Base-by-base conservation (phyloP, 1,140 invertebrate species). In the Aplysia californica region DNA sequence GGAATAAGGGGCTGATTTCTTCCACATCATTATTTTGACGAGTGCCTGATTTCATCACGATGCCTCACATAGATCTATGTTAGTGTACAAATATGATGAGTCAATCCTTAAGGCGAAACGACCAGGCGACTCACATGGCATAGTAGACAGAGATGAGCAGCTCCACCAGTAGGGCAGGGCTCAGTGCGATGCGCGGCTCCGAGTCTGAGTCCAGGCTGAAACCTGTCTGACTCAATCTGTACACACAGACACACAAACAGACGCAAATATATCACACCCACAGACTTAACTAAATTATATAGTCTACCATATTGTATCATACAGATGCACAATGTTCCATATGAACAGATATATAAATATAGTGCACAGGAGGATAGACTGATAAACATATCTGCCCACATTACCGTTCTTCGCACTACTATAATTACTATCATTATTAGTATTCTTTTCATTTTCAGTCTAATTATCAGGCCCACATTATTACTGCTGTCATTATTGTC, bases 61-160 rank as follows among this genome's bases (percentile, higher is more conserved):
- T n/a, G n/a, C n/a, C n/a, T n/a, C n/a, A n/a, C n/a, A n/a, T n/a
- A n/a, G n/a, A n/a, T n/a, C n/a, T n/a, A n/a, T n/a, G n/a, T n/a
- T n/a, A n/a, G n/a, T n/a, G n/a, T n/a, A n/a, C n/a, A n/a, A n/a
- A n/a, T n/a, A n/a, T n/a, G n/a, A n/a, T n/a, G n/a, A n/a, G n/a
- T n/a, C n/a, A n/a, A n/a, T n/a, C n/a, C n/a, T n/a, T n/a, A n/a
- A n/a, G n/a, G n/a, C n/a, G n/a, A n/a, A n/a, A n/a, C n/a, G n/a
- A n/a, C n/a, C n/a, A n/a, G 55, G 38, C 1, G 3, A 70, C 68
- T 70, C 23, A 70, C 68, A 70, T 70, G 29, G 68, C 68, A 70
- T 56, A 70, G 31, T 70, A 70, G 1, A 56, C 29, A n/a, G 68
- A 41, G 29, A 56, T n/a, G 26, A 70, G 31, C 4, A 50, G 35